Evolutionary conservation across 1,140 invertebrate genomes (phyloP), one percentile per base, ranked within the genome.

Genomic region (Brachionus asplanchnoidis): DNA sequence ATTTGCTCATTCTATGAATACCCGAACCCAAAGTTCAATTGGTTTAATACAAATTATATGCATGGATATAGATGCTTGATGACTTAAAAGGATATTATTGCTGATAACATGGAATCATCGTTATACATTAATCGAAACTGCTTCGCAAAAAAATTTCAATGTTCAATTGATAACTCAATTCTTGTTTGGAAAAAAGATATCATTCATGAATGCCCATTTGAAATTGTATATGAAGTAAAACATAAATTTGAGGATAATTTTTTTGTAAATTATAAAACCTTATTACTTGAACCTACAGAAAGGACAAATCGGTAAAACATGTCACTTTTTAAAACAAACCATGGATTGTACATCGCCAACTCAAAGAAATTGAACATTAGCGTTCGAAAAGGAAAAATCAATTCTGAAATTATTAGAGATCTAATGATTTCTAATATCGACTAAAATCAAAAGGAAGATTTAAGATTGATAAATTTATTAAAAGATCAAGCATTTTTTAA

Each of bases 1-100:
- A n/a, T n/a, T n/a, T n/a, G n/a, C 36, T 70, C 28, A 70, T n/a
- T 70, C 9, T 70, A 70, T n/a, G 66, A 70, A 36, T 70, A 70
- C 17, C 66, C 66, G 6, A n/a, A 36, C 1, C 26, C 2, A 1
- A 70, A 70, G n/a, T 70, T 70, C 32, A 70, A 70, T n/a, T 70
- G 66, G 28, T 12, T 70, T n/a, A 32, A 70, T 12, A 70, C 66
- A 26, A 70, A 40, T 36, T 70, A 70, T 12, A 12, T 40, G 32
- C 8, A 70, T 70, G 28, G 66, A 36, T 70, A 70, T 3, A 70
- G 40, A 36, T 70, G 66, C 28, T 1, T 36, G n/a, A 36, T 70
- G 2, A 17, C 11, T 36, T 11, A 28, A 14, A 36, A 40, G n/a
- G n/a, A 36, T 70, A 36, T 70, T 3, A 70, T 70, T 8, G 66